These are phyloP conservation scores for Sarcophilus harrisii DNA, from an alignment of 2,797 vertebrate species.

Conservation along the genomic window DNA sequence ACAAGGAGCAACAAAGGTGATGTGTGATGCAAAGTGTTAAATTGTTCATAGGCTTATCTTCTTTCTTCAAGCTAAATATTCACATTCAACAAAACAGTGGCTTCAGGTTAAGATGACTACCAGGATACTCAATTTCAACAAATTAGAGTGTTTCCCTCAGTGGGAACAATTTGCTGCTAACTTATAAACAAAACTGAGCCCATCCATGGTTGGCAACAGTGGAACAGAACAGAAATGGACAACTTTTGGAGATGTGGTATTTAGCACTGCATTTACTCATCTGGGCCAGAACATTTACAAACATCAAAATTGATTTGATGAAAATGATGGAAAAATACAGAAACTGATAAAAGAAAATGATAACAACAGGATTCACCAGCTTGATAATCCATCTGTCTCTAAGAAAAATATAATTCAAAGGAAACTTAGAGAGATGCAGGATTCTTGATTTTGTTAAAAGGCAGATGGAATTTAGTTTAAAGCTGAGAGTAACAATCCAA, in stretches of 20 bases:
- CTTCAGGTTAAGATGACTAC: neutral
- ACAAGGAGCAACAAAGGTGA: neutral
- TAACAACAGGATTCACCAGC: neutral
- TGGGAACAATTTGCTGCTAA: neutral
- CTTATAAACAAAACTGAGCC: neutral
- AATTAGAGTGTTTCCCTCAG: neutral
- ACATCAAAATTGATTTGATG: neutral
- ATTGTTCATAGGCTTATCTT: neutral
- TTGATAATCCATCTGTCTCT: neutral
- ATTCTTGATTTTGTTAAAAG: neutral
- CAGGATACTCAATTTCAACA: neutral
- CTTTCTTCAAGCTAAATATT: too few relatives aligned
- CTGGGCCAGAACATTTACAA: neutral
- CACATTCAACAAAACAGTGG: neutral
- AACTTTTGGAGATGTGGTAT: neutral
- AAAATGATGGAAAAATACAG: neutral
- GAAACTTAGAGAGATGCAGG: neutral
- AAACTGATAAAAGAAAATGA: neutral
- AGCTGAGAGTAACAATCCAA: neutral
- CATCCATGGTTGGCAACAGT: neutral
- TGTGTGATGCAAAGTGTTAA: neutral
- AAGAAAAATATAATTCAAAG: neutral
- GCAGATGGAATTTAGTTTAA: neutral
- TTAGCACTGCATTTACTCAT: neutral
- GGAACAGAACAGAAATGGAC: neutral